These are phyloP conservation scores for Poeciliopsis infans DNA, from an alignment of 2,797 vertebrate genomes.

Conservation along the genomic window DNA sequence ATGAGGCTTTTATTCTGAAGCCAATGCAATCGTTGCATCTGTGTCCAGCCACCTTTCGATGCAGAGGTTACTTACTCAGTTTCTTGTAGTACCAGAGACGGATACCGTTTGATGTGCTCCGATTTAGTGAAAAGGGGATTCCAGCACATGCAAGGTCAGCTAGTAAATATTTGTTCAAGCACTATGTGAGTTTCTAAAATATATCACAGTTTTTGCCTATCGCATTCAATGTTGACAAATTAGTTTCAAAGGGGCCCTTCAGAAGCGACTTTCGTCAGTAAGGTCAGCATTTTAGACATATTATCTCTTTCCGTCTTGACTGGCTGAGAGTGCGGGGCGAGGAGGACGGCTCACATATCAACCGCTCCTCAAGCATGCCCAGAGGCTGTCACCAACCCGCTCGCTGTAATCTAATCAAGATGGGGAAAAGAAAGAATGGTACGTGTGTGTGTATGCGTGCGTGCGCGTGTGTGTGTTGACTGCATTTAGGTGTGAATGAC, in stretches of 20 bases:
- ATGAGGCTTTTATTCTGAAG: conserved; percentile 56
- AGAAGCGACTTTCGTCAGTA: conserved; percentile 53
- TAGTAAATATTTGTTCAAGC: conserved; percentile 16
- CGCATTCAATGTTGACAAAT: conserved; percentile 64
- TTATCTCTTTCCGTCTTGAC: conserved; percentile 73
- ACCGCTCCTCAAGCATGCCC: conserved; percentile 75
- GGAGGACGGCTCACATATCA: conserved; percentile 79
- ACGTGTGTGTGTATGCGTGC: conserved; percentile 7
- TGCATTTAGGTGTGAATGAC: conserved; percentile 28
- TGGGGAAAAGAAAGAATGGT: conserved; percentile 59
- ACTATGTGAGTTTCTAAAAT: conserved; percentile 24
- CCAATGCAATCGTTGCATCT: conserved; percentile 55
- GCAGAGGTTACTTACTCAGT: conserved; percentile 27
- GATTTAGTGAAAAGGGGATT: conserved; percentile 60
- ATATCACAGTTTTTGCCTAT: conserved; percentile 29
- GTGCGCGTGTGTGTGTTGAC: neutral
- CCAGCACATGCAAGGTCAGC: conserved; percentile 38
- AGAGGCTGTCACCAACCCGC: conserved; percentile 80
- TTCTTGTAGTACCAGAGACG: conserved; percentile 19
- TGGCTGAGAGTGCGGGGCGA: conserved; percentile 63
- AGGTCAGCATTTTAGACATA: conserved; percentile 71
- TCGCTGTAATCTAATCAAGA: conserved; percentile 84
- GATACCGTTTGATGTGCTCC: conserved; percentile 19
- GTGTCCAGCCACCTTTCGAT: conserved; percentile 60
- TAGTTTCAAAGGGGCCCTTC: conserved; percentile 62